Base-by-base conservation (phyloP, 2,888 invertebrate genomes). In the Mactromeris polynyma region DNA sequence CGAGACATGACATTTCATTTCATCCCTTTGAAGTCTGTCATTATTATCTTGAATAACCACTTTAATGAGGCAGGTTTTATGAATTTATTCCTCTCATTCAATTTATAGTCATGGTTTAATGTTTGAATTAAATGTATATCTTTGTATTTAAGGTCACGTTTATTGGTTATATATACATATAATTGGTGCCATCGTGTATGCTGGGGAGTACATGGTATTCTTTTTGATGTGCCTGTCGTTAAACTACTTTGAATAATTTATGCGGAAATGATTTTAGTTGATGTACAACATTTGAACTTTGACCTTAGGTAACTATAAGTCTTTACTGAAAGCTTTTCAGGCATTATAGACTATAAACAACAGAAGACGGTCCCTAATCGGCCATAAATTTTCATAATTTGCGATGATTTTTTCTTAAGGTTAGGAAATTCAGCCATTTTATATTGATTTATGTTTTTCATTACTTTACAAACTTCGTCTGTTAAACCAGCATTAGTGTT, bases 51-150 rank as follows among this genome's bases (percentile, higher is more conserved):
- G 84, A 77, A 33, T 78, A 78, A 54, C 46, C 36, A 19, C 11
- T 54, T 21, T 84, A 84, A 84, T 84, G 78, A 78, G 77, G 2
- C 33, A 36, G 33, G 17, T 36, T 84, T 84, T 84, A 84, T 84
- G 84, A 78, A 77, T 51, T 84, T 84, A 84, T 84, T 84, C 42
- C 38, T 54, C 78, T 78, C 19, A 51, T 46, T 78, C 26, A 51
- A 77, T 84, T 78, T 51, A 78, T 84, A 54, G 84, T 77, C 84
- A 54, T 77, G 51, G 36, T 77, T 77, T 83, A 42, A 77, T 73
- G 69, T 73, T 78, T 73, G 73, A 73, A 33, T 46, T 33, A 46
- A n/a, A 19, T 78, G 54, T 54, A 84, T 73, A 51, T 54, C 0
- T 31, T 26, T 6, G 40, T 36, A 33, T 42, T 78, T 84, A 33